Conservation (phyloP, 53 echinoderm and acorn worm genomes). For the Patiria pectinifera region DNA sequence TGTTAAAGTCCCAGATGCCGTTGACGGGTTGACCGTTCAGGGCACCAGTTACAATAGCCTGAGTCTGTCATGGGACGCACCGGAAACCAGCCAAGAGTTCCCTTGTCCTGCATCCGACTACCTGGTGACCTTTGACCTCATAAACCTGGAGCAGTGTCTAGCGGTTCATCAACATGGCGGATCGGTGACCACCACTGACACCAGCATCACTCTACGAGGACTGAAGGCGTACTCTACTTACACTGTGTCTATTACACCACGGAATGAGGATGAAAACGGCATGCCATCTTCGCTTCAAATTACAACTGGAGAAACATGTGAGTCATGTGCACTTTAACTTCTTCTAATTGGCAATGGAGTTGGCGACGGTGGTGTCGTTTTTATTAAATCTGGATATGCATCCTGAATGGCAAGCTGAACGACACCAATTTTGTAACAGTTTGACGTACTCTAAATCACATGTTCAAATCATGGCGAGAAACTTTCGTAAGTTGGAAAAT, state of each 20-base stretch:
- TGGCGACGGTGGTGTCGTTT: no score
- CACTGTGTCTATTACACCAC: not conserved
- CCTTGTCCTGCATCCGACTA: conserved; percentile 38
- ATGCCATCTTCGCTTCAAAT: not conserved
- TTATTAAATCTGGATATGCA: no score
- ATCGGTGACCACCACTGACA: not conserved
- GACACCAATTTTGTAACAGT: no score
- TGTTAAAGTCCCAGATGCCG: conserved; percentile 35
- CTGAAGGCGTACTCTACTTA: conserved; percentile 42
- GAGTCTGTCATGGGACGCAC: not conserved
- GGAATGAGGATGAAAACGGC: conserved; percentile 31
- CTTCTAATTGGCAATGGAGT: not conserved
- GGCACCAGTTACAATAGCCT: not conserved
- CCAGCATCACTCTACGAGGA: not conserved
- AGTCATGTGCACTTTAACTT: not conserved
- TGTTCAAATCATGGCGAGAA: no score
- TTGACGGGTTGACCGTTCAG: not conserved
- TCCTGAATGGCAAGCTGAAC: no score
- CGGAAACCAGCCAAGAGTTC: not conserved
- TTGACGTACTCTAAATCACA: no score
- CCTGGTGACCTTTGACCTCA: conserved; percentile 28
- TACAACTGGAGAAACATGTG: not conserved
- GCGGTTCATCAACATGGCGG: not conserved
- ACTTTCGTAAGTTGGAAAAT: no score
- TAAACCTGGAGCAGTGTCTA: conserved; percentile 41